A percentile compares a stretch with the other conserved stretches of the same genome.
Conservation (phyloP, 2,888 invertebrate genomes). For the Pheosia gnoma region DNA sequence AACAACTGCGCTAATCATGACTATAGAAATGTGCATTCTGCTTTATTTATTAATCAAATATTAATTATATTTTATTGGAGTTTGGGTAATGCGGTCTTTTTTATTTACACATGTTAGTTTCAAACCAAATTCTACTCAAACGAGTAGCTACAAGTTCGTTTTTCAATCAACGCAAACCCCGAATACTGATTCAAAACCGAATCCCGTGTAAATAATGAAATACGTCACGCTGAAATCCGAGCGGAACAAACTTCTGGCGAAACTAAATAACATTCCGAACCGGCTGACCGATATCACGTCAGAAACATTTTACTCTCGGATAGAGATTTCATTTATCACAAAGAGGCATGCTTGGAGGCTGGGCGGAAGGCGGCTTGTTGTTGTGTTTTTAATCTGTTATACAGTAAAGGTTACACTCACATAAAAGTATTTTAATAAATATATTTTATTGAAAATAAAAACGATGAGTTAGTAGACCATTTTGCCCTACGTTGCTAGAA, state of each 20-base stretch:
- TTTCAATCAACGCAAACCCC: background rate
- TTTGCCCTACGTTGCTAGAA: no score
- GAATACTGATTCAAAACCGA: background rate
- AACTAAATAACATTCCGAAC: constrained; percentile 12
- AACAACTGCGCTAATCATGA: no score
- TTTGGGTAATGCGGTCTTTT: no score
- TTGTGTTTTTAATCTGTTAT: background rate
- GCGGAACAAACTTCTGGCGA: constrained; percentile 10
- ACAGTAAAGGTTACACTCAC: no score
- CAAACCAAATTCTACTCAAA: no score
- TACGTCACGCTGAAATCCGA: constrained; percentile 9
- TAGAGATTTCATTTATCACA: constrained; percentile 20
- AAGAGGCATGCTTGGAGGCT: constrained; percentile 5
- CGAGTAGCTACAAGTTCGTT: background rate
- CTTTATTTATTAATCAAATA: no score
- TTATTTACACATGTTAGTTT: no score
- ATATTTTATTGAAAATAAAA: no score
- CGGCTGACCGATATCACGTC: constrained; percentile 11
- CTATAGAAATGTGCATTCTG: no score
- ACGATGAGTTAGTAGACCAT: no score
- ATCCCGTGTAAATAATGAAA: constrained; percentile 9
- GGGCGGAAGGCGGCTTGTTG: background rate
- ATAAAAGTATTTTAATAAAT: no score
- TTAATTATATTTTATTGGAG: no score
- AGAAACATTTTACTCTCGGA: constrained; percentile 18